These are phyloP conservation scores for Mus musculus DNA, from an alignment of 2,113 vertebrate species.

Conservation along the genomic window DNA sequence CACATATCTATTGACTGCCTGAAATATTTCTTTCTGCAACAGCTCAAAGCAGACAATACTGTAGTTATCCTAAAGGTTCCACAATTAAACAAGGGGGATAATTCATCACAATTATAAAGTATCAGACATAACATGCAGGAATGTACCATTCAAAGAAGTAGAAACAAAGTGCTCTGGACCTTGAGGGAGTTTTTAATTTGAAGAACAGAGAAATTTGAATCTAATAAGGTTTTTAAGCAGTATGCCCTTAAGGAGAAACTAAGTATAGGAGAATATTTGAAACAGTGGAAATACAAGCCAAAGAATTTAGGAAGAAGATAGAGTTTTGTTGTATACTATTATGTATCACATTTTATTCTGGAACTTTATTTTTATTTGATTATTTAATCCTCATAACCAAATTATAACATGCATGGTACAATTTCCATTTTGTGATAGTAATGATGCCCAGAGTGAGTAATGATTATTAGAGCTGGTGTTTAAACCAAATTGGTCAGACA, in stretches of 20 bases:
- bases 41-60: constrained; percentile 4
- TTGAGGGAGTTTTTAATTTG: background rate
- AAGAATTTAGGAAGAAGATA: background rate
- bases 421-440: constrained; percentile 14
- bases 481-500: background rate
- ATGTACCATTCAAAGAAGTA: background rate
- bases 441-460: background rate
- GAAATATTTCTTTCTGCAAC: background rate
- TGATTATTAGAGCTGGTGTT: background rate
- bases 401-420: background rate
- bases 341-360: background rate
- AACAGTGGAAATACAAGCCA: background rate
- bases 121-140: background rate
- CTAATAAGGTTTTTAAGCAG: background rate
- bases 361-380: background rate
- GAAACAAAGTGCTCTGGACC: background rate
- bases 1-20: background rate
- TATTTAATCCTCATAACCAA: constrained; percentile 8
- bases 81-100: background rate
- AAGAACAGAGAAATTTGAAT: background rate
- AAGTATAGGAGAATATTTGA: background rate
- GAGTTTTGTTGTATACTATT: background rate
- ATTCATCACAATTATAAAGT: constrained; percentile 12
- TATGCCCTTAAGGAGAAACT: background rate
- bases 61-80: background rate